A percentile compares a stretch with the other conserved stretches of the same genome.
These are phyloP conservation scores for Orchesellides sinensis DNA, from an alignment of 2,888 invertebrate species.

Conservation along the genomic window DNA sequence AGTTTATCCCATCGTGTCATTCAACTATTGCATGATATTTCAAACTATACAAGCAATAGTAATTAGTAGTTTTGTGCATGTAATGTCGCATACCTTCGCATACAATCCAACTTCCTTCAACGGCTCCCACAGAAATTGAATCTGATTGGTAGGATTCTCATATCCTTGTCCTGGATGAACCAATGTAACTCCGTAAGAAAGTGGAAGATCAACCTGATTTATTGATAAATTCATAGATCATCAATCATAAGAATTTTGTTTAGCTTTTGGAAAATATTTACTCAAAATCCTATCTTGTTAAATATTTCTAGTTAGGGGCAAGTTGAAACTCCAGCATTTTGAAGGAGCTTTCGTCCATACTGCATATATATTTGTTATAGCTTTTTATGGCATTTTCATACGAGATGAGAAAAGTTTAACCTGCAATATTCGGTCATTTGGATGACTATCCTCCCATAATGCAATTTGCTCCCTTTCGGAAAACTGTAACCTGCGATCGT, in stretches of 20 bases:
- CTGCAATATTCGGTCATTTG: constrained; percentile 94
- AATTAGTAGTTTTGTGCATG: too few relatives aligned
- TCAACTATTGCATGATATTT: background rate
- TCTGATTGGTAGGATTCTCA: constrained; percentile 83
- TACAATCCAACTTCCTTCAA: constrained; percentile 97
- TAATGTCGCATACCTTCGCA: constrained; percentile 84
- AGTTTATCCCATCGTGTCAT: too few relatives aligned
- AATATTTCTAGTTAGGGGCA: too few relatives aligned
- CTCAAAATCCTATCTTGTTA: too few relatives aligned
- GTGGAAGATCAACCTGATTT: constrained; percentile 87
- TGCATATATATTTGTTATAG: background rate
- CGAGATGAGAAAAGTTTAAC: too few relatives aligned
- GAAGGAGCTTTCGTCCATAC: background rate
- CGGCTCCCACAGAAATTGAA: constrained; percentile 96
- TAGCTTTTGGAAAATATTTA: too few relatives aligned
- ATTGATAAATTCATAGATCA: background rate
- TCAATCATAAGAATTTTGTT: background rate
- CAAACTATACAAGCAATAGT: background rate
- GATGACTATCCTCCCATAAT: constrained; percentile 92
- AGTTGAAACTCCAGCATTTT: background rate
- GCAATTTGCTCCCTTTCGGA: constrained; percentile 96
- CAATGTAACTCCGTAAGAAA: constrained; percentile 89
- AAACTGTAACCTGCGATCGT: constrained; percentile 96
- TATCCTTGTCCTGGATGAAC: constrained; percentile 81
- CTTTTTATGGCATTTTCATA: background rate